phyloP scores from a whole-genome alignment of 2,797 vertebrate genomes.

The Neolamprologus multifasciatus region DNA sequence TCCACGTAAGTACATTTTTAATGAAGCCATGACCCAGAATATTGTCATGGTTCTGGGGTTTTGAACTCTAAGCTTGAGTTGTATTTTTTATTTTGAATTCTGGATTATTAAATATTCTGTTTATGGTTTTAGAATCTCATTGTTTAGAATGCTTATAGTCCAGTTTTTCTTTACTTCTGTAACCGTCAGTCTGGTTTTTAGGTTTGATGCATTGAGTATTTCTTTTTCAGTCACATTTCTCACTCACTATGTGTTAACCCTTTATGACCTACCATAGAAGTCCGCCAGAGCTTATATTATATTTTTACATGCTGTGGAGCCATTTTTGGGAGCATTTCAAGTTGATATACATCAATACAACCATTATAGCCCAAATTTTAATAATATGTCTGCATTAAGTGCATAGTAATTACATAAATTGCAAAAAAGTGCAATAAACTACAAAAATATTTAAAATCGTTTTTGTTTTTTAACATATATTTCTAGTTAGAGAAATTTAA shows the following conservation, averaged over 20 bases:
- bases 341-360: too few relatives aligned
- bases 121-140: background rate
- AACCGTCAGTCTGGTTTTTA: background rate
- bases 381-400: too few relatives aligned
- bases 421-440: too few relatives aligned
- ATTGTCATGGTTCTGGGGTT: background rate
- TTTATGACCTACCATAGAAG: too few relatives aligned
- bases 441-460: too few relatives aligned
- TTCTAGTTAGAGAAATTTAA: too few relatives aligned
- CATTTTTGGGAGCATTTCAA: too few relatives aligned
- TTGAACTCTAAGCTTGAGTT: background rate
- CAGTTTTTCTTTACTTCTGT: background rate
- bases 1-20: background rate
- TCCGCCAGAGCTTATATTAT: too few relatives aligned
- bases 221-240: background rate
- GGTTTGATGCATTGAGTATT: background rate
- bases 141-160: background rate
- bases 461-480: too few relatives aligned
- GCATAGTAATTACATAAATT: too few relatives aligned
- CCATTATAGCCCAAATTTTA: too few relatives aligned
- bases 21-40: background rate
- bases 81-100: background rate
- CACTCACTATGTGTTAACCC: background rate
- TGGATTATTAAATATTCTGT: background rate
- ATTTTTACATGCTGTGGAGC: rapidly evolving